phyloP scores from a whole-genome alignment of 2,797 vertebrate species.

The Microchirus variegatus region DNA sequence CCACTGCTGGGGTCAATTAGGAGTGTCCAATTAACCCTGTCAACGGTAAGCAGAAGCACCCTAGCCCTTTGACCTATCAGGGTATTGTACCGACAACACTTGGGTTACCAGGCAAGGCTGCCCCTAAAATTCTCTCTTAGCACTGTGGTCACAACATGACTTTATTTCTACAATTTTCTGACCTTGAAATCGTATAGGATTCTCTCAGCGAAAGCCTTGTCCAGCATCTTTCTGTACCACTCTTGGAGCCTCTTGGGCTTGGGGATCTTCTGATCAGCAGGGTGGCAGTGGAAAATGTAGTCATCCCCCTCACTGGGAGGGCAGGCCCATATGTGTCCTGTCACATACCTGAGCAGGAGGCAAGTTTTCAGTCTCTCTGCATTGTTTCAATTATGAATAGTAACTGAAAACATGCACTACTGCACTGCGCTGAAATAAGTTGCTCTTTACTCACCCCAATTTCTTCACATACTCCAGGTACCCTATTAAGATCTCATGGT shows the following conservation, averaged over 20 bases:
- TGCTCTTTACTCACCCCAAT: slow-evolving; percentile 85
- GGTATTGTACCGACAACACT: too few relatives aligned
- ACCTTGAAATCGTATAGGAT: slow-evolving; percentile 99
- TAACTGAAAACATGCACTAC: neutral
- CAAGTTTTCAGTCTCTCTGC: too few relatives aligned
- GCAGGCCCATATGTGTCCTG: slow-evolving; percentile 98
- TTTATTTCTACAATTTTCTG: slow-evolving; percentile 11
- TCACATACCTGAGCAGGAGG: slow-evolving; percentile 86
- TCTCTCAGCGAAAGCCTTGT: slow-evolving; percentile 97
- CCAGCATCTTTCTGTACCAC: slow-evolving; percentile 99
- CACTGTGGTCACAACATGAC: neutral
- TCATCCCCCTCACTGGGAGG: slow-evolving; percentile 98
- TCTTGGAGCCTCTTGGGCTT: slow-evolving; percentile 98
- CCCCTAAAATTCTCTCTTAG: too few relatives aligned
- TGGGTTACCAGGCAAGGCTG: too few relatives aligned
- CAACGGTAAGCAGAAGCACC: too few relatives aligned
- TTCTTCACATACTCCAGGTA: slow-evolving; percentile 99
- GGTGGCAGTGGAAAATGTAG: slow-evolving; percentile 99
- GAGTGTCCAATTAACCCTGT: too few relatives aligned
- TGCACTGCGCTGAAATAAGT: neutral
- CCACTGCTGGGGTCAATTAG: too few relatives aligned
- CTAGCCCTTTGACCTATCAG: too few relatives aligned
- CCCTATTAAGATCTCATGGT: slow-evolving; percentile 98
- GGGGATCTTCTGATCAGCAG: slow-evolving; percentile 97
- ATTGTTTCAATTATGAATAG: neutral